These are phyloP conservation scores for Drosophila paramelanica DNA, from an alignment of 2,888 invertebrate species.

Conservation along the genomic window DNA sequence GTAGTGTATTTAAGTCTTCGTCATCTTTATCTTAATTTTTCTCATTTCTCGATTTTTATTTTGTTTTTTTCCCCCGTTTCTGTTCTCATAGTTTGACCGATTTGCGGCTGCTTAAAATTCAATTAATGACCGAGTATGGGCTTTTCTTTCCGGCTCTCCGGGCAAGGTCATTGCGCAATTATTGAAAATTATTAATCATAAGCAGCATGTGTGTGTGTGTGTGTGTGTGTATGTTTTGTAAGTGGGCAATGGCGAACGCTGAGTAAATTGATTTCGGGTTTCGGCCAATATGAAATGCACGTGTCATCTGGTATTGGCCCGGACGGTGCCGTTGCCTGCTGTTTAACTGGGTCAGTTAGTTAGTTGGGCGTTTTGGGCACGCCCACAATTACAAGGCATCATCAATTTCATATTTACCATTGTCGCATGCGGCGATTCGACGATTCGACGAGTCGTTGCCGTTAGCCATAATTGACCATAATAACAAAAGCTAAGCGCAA, in stretches of 20 bases:
- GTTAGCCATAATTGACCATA: constrained; percentile 80
- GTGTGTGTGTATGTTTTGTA: background rate
- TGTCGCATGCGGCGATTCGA: constrained; percentile 42
- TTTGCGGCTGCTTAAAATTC: constrained; percentile 66
- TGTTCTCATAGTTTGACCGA: constrained; percentile 29
- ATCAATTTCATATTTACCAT: constrained; percentile 58
- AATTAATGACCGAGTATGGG: constrained; percentile 63
- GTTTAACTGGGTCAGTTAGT: constrained; percentile 42
- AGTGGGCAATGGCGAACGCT: background rate
- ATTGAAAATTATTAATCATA: constrained; percentile 41
- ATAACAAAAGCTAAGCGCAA: constrained; percentile 74
- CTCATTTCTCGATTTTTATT: background rate
- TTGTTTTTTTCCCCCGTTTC: constrained; percentile 8
- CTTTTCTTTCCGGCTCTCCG: constrained; percentile 62
- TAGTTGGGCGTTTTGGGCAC: constrained; percentile 13
- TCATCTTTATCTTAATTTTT: background rate
- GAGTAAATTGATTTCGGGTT: constrained; percentile 36
- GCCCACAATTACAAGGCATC: constrained; percentile 57
- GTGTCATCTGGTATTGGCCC: constrained; percentile 32
- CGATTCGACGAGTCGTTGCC: constrained; percentile 39
- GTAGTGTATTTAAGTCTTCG: constrained; percentile 11
- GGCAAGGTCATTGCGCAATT: constrained; percentile 66
- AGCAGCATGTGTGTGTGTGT: background rate
- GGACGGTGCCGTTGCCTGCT: background rate
- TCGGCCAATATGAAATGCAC: constrained; percentile 22